Evolutionary conservation across 2,113 vertebrate genomes (phyloP), one percentile per base, ranked within the genome.

Genomic region (Pelecanoides urinatrix): DNA sequence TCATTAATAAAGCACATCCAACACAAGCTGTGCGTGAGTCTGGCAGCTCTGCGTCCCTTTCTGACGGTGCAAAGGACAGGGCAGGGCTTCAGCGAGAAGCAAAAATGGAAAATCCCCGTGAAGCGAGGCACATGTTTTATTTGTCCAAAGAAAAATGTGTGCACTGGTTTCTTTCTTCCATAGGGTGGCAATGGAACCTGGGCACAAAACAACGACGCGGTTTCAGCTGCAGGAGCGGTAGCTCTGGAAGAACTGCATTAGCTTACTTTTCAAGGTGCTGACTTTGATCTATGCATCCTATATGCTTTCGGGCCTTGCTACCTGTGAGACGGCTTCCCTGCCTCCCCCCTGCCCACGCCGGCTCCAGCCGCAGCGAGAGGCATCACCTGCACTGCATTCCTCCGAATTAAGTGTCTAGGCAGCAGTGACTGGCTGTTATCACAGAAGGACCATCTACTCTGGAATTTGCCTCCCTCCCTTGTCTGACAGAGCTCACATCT

Each of bases 131-230:
- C 30, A n/a, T 1, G 25, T 50, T 88, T 27, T 29, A 61, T 67
- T 27, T 83, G 82, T 55, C 63, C 56, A 22, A 14, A 73, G 66
- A 27, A 72, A 91, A 92, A 84, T 67, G 83, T 59, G 86, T 95
- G 97, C 92, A 94, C 96, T 94, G 83, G 94, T 97, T 96, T 97
- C 94, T 93, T 97, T 97, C 92, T 81, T 96, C 95, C 90, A 95
- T 95, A 88, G 85, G 91, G 93, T 95, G 90, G 94, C 92, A 94
- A 95, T 94, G 96, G 89, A 97, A 96, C 96, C 86, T 97, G 92
- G 90, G 93, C 74, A 90, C 86, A 93, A 45, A 95, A 52, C 82
- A 56, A 92, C 93, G 44, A 20, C 0, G 50, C 2, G 0, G 42
- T 16, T 86, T 94, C 68, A 70, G 94, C 95, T 13, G 95, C 90